Conservation (phyloP, 2,113 vertebrate genomes). For the Larimichthys polyactis region DNA sequence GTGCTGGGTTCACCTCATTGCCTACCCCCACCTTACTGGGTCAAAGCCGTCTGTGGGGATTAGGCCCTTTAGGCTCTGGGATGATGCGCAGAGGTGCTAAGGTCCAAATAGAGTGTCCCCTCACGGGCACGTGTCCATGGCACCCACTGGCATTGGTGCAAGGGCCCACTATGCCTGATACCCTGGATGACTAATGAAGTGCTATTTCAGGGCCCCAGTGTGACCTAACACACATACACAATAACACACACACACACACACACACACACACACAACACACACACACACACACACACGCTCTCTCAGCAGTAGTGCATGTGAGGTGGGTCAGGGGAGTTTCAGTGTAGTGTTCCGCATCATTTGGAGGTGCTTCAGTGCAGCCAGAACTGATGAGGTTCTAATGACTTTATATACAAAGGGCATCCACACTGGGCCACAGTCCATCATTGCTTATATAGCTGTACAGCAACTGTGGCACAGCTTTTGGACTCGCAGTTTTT, state of each 20-base stretch:
- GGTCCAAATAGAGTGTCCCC: conserved; percentile 78
- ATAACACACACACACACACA: conserved; percentile 44
- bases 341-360: conserved; percentile 78
- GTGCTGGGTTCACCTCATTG: conserved; percentile 77
- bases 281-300: conserved; percentile 52
- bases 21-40: conserved; percentile 73
- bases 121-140: conserved; percentile 53
- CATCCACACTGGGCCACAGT: conserved; percentile 61
- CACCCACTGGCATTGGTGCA: conserved; percentile 66
- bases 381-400: conserved; percentile 81
- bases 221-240: conserved; percentile 74
- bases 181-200: conserved; percentile 82
- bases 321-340: conserved; percentile 65
- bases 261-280: conserved; percentile 54
- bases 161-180: conserved; percentile 65
- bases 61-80: conserved; percentile 58
- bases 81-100: conserved; percentile 68
- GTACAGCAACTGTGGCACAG: background rate
- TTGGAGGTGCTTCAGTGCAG: conserved; percentile 79
- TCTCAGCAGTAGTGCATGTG: conserved; percentile 59
- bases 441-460: conserved; percentile 44
- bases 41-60: conserved; percentile 72
- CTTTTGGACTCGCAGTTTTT: conserved; percentile 28
- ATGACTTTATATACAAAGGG: conserved; percentile 82
- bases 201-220: conserved; percentile 79